phyloP scores from a whole-genome alignment of 2,113 vertebrate genomes.

The Rana temporaria region DNA sequence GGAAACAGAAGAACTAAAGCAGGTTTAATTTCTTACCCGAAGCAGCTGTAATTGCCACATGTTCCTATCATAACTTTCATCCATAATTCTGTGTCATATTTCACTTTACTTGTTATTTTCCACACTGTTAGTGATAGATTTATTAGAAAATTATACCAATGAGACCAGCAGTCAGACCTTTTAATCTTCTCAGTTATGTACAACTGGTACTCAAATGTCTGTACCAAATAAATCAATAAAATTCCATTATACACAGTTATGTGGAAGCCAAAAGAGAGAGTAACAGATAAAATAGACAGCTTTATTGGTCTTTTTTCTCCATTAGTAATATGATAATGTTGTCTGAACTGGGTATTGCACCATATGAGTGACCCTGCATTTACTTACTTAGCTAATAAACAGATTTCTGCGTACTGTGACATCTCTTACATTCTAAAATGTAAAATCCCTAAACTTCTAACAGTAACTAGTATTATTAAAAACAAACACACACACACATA shows the following conservation, averaged over 20 bases:
- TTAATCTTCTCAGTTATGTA: conserved; percentile 7
- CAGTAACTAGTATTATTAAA: no score
- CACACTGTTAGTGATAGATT: not conserved
- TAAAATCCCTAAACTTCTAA: no score
- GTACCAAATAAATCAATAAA: conserved; percentile 11
- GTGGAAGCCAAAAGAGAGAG: not conserved
- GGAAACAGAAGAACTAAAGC: not conserved
- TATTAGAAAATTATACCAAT: not conserved
- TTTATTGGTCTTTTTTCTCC: not conserved
- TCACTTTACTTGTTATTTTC: not conserved
- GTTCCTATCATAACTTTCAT: not conserved
- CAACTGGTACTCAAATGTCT: not conserved
- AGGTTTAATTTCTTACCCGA: not conserved
- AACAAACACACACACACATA: no score
- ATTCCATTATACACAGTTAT: not conserved
- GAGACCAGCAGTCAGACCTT: not conserved
- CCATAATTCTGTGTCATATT: not conserved
- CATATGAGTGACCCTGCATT: not conserved
- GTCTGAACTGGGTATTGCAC: not conserved
- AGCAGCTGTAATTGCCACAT: not conserved
- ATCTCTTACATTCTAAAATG: not conserved
- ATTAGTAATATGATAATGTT: not conserved
- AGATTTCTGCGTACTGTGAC: not conserved
- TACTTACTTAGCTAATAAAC: not conserved
- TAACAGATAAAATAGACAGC: not conserved